These are phyloP conservation scores for Bostrychus sinensis DNA, from an alignment of 2,113 vertebrate species.

Conservation along the genomic window DNA sequence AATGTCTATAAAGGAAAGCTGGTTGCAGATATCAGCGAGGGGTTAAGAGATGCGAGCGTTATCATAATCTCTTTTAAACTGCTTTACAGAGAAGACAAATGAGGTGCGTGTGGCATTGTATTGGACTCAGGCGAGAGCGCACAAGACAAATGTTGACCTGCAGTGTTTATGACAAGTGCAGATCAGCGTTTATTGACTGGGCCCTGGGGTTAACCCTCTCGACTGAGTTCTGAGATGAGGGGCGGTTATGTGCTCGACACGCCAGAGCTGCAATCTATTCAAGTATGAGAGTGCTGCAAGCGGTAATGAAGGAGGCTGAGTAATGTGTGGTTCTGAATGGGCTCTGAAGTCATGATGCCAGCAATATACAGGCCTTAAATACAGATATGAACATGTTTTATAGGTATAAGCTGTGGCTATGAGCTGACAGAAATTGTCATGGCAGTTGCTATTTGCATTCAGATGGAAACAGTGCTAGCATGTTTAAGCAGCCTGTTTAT, in stretches of 20 bases:
- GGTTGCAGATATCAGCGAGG: not conserved
- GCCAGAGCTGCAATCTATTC: no score
- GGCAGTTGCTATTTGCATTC: not conserved
- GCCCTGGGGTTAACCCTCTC: slow-evolving; percentile 4
- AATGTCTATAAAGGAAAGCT: not conserved
- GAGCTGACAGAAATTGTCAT: not conserved
- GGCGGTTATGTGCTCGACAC: not conserved
- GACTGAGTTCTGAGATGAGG: not conserved
- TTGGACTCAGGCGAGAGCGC: slow-evolving; percentile 10
- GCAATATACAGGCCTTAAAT: not conserved
- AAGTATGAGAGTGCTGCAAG: not conserved
- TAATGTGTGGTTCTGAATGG: not conserved
- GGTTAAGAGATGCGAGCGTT: slow-evolving; percentile 2
- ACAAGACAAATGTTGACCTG: slow-evolving; percentile 24
- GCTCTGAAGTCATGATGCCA: not conserved
- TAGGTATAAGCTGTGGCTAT: not conserved
- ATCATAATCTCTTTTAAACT: slow-evolving; percentile 11
- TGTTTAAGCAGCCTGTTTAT: no score
- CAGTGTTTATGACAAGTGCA: slow-evolving; percentile 14
- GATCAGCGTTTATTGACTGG: slow-evolving; percentile 9
- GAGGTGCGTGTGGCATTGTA: slow-evolving; percentile 1
- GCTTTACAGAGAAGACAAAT: slow-evolving; percentile 22
- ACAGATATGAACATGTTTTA: not conserved
- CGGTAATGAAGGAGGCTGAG: not conserved
- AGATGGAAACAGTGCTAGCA: not conserved